Base-by-base conservation (phyloP, 2,797 vertebrate genomes). In the Sebastes hopkinsi region DNA sequence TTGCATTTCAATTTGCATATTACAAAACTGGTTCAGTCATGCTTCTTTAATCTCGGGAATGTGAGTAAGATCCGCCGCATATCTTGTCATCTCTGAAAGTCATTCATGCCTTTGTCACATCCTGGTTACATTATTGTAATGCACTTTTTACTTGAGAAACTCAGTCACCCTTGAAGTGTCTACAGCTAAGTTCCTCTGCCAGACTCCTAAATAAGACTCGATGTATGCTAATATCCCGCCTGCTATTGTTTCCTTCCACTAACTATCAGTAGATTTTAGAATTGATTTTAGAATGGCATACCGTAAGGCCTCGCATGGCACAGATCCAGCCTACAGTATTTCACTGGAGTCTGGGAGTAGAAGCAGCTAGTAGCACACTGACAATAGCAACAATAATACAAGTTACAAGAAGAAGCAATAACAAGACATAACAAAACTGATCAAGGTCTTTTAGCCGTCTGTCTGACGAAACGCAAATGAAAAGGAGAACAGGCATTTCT, bases 21-120 rank as follows among this genome's bases (percentile, higher is more conserved):
- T 60, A 54, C 42, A 72, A 75, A 82, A 70, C 42, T 30, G 65
- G 30, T 67, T 88, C 77, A 68, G 84, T 67, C 58, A 58, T n/a
- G 38, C 60, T 67, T 70, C 69, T 82, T 88, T 88, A 75, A 79
- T 83, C 79, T 83, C 0, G 3, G 68, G 66, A 67, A 68, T 70
- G 73, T 84, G 75, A 46, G 55, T 65, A 61, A 81, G 72, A 87
- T 82, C 74, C 69, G 59, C 65, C 25, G 13, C 58, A 46, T 42
- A 71, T 87, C 70, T 71, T 81, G 71, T 86, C 87, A 80, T 82
- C 80, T 83, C 20, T 59, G 58, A 77, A 80, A 70, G 67, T 78
- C 81, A 62, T 77, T 79, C 79, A 75, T 71, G 77, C 79, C 62
- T 87, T 69, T 81, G 75, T 82, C 87, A 88, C 71, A 77, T 85